Evolutionary conservation across 1,140 invertebrate genomes (phyloP).

Genomic region (Colletes latitarsis): DNA sequence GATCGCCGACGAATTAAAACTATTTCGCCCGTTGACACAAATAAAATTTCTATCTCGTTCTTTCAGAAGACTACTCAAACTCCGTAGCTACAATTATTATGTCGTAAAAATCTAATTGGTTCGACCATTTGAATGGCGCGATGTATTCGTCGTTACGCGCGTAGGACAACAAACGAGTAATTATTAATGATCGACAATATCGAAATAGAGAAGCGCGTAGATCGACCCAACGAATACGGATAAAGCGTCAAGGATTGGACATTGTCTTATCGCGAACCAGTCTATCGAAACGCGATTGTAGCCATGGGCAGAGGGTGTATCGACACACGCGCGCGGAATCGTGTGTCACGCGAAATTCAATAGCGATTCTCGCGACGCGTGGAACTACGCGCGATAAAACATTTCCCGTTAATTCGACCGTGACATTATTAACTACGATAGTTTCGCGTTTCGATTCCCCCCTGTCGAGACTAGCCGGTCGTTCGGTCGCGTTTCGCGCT

Average conservation of each 20-base stretch:
- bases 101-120: too few species aligned
- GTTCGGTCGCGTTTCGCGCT: constrained; percentile 6
- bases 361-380: constrained; percentile 21
- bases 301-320: not conserved
- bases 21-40: not conserved
- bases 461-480: not conserved
- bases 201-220: not conserved
- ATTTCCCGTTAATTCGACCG: constrained; percentile 38
- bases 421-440: constrained; percentile 21
- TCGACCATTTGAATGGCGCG: too few species aligned
- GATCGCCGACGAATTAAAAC: not conserved
- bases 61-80: too few species aligned
- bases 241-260: too few species aligned
- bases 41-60: too few species aligned
- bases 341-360: constrained; percentile 14
- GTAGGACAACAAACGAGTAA: too few species aligned
- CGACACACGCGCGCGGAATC: not conserved
- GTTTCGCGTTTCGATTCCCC: constrained; percentile 49
- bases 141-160: too few species aligned
- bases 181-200: too few species aligned
- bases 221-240: too few species aligned
- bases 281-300: not conserved
- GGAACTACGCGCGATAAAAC: constrained; percentile 42
- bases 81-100: too few species aligned
- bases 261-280: too few species aligned